A percentile compares a stretch with the other conserved stretches of the same genome.
These are phyloP conservation scores for Rhynchophorus ferrugineus DNA, from an alignment of 1,140 invertebrate species.

Conservation along the genomic window DNA sequence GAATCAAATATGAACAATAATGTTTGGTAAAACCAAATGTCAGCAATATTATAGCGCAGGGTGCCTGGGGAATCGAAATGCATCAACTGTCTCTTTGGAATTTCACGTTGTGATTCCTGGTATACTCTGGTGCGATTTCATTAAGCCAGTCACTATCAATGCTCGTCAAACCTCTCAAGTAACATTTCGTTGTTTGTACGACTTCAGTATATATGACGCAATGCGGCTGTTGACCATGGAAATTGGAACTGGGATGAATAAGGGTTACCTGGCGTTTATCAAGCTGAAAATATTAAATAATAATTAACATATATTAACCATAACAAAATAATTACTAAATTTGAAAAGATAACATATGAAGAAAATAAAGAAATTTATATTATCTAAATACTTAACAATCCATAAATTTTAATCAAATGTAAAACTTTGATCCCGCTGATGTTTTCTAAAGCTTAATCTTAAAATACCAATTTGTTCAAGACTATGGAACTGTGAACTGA, in stretches of 20 bases:
- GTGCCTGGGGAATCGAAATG: too few species aligned
- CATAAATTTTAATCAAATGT: neutral
- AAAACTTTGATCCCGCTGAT: too few species aligned
- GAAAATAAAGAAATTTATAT: neutral
- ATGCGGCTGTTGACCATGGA: constrained; percentile 65
- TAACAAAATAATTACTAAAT: neutral
- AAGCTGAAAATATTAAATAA: constrained; percentile 46
- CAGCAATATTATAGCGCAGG: too few species aligned
- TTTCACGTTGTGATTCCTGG: constrained; percentile 28
- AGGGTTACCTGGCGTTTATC: constrained; percentile 56
- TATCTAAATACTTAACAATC: neutral
- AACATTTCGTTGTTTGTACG: constrained; percentile 75
- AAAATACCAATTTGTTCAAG: too few species aligned
- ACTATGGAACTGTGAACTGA: too few species aligned
- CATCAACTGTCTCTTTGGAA: constrained; percentile 11
- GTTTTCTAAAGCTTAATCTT: too few species aligned
- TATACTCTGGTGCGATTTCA: constrained; percentile 49
- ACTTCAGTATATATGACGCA: constrained; percentile 87
- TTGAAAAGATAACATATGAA: neutral
- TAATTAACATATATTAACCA: too few species aligned
- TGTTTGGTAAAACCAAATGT: too few species aligned
- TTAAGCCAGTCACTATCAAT: constrained; percentile 69
- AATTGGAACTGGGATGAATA: constrained; percentile 78
- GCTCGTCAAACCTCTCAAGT: constrained; percentile 65
- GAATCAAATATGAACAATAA: too few species aligned